A percentile compares a stretch with the other conserved stretches of the same genome.
phyloP scores from a whole-genome alignment of 2,888 invertebrate species.

The Monoplex corrugatus region DNA sequence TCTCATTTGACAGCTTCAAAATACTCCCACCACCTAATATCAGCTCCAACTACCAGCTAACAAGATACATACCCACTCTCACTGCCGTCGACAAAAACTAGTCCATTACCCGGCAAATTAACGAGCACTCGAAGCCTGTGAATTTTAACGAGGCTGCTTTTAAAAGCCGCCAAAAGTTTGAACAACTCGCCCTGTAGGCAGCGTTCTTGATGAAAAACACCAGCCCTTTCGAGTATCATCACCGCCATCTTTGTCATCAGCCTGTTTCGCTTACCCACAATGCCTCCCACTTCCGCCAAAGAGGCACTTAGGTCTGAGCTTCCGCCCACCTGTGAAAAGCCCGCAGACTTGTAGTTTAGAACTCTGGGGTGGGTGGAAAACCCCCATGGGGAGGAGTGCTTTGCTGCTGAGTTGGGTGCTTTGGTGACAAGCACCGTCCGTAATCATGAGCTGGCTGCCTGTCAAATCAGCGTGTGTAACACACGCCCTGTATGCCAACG shows the following conservation, averaged over 20 bases:
- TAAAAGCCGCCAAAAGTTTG: background rate
- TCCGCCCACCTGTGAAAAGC: slow-evolving; percentile 32
- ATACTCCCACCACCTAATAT: background rate
- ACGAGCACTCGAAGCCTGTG: slow-evolving; percentile 24
- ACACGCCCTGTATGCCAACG: background rate
- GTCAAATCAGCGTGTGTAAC: background rate
- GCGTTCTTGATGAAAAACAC: too few relatives aligned
- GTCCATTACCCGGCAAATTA: background rate
- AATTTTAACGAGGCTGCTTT: slow-evolving; percentile 19
- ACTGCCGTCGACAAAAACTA: background rate
- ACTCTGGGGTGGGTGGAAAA: too few relatives aligned
- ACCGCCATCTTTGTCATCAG: slow-evolving; percentile 11
- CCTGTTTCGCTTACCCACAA: slow-evolving; percentile 21
- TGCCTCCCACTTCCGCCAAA: slow-evolving; percentile 29
- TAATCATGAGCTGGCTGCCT: background rate
- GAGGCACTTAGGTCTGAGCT: too few relatives aligned
- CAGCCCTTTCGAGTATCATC: slow-evolving; percentile 9
- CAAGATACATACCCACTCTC: background rate
- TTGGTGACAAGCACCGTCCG: background rate
- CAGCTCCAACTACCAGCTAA: background rate
- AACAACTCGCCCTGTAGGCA: too few relatives aligned
- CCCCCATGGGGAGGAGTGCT: too few relatives aligned
- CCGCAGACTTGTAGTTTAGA: too few relatives aligned
- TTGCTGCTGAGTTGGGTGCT: too few relatives aligned
- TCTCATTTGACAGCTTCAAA: background rate